Conservation (phyloP, 2,888 invertebrate species). For the Drosophila rubida region DNA sequence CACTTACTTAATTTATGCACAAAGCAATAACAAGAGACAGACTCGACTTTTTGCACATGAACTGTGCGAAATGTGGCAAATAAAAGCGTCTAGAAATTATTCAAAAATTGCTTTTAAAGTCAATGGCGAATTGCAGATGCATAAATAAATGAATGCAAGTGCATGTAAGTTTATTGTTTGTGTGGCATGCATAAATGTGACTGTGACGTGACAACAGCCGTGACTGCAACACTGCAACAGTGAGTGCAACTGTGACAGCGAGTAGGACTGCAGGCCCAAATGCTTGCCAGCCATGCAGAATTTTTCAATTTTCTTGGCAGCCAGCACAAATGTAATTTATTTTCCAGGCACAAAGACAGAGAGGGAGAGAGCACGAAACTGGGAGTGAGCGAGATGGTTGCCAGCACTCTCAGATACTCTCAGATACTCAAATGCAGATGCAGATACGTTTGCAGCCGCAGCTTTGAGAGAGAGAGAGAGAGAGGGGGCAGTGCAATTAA, state of each 20-base stretch:
- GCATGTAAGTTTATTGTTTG: constrained; percentile 1
- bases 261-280: constrained; percentile 48
- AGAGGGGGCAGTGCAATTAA: constrained; percentile 62
- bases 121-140: constrained; percentile 5
- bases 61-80: constrained; percentile 1
- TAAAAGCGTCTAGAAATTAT: constrained; percentile 4
- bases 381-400: neutral
- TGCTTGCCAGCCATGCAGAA: constrained; percentile 59
- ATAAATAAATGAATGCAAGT: constrained; percentile 17
- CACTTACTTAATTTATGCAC: neutral
- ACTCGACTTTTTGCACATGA: neutral
- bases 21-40: neutral
- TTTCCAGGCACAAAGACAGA: constrained; percentile 32
- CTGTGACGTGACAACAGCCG: constrained; percentile 26
- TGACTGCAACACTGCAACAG: constrained; percentile 13
- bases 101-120: constrained; percentile 9
- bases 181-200: constrained; percentile 18
- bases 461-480: no score
- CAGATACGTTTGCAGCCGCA: constrained; percentile 1
- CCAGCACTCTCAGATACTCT: neutral
- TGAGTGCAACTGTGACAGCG: constrained; percentile 32
- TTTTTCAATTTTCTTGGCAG: constrained; percentile 75
- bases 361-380: neutral
- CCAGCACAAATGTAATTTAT: constrained; percentile 70
- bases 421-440: constrained; percentile 34